phyloP scores from a whole-genome alignment of 2,797 vertebrate genomes.

The Bovichtus variegatus region DNA sequence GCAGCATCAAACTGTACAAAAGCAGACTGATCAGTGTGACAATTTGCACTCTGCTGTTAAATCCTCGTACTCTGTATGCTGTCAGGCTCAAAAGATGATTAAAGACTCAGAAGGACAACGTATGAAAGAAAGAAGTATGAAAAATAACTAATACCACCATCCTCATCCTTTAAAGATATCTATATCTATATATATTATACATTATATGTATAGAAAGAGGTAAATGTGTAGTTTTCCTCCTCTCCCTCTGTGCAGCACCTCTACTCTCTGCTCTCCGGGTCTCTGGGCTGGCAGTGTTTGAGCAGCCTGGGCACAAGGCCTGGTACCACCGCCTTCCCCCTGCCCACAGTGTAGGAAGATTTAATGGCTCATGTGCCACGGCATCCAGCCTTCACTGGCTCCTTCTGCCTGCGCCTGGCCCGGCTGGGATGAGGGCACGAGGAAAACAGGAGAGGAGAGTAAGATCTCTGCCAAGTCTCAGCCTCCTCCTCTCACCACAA shows the following conservation, averaged over 20 bases:
- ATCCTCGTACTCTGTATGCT: too few species aligned
- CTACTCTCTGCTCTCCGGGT: constrained; percentile 25
- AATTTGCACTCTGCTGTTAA: too few species aligned
- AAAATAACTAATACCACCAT: neutral
- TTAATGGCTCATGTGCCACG: constrained; percentile 85
- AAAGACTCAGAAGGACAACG: too few species aligned
- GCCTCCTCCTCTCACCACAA: constrained; percentile 74
- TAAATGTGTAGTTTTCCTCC: neutral
- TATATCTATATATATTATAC: too few species aligned
- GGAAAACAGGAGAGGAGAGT: constrained; percentile 48
- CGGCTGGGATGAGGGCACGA: constrained; percentile 45
- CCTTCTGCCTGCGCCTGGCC: constrained; percentile 50
- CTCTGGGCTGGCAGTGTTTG: constrained; percentile 37
- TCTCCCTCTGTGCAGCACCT: constrained; percentile 3
- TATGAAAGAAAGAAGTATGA: too few species aligned
- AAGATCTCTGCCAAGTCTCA: constrained; percentile 69
- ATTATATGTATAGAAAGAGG: too few species aligned
- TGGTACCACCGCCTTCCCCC: constrained; percentile 37
- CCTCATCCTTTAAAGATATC: neutral
- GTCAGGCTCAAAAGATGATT: too few species aligned
- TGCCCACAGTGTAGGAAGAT: constrained; percentile 76
- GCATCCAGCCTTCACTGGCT: constrained; percentile 76
- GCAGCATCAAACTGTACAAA: too few species aligned
- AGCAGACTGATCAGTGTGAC: too few species aligned
- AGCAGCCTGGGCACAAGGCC: constrained; percentile 47